phyloP scores from a whole-genome alignment of 2,797 vertebrate species.

The Psittacula derbiana region DNA sequence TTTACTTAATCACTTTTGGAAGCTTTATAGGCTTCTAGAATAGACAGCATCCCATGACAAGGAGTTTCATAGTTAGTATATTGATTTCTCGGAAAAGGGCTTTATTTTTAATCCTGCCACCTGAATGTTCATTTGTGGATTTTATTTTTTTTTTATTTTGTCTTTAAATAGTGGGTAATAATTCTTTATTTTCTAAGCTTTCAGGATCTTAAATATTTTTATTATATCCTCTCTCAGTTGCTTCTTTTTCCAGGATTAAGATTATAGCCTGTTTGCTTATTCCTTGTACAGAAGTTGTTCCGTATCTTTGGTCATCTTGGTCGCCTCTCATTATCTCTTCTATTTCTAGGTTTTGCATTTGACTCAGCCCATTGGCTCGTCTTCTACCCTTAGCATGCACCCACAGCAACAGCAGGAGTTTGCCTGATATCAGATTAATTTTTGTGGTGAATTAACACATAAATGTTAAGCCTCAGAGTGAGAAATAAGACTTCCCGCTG shows the following conservation, averaged over 20 bases:
- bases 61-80: neutral
- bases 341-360: neutral
- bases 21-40: neutral
- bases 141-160: neutral
- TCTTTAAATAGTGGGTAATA: neutral
- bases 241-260: neutral
- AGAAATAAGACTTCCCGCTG: neutral
- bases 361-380: neutral
- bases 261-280: neutral
- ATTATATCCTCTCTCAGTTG: neutral
- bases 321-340: neutral
- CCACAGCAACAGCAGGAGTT: neutral
- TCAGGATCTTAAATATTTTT: neutral
- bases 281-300: neutral
- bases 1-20: neutral
- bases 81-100: neutral
- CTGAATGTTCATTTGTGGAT: neutral
- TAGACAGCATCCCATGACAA: neutral
- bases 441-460: neutral
- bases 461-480: neutral
- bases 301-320: neutral
- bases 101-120: neutral
- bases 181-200: neutral
- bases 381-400: neutral
- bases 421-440: neutral